A percentile compares a stretch with the other conserved stretches of the same genome.
These are phyloP conservation scores for Hyles euphorbiae DNA, from an alignment of 1,140 invertebrate species.

Conservation along the genomic window DNA sequence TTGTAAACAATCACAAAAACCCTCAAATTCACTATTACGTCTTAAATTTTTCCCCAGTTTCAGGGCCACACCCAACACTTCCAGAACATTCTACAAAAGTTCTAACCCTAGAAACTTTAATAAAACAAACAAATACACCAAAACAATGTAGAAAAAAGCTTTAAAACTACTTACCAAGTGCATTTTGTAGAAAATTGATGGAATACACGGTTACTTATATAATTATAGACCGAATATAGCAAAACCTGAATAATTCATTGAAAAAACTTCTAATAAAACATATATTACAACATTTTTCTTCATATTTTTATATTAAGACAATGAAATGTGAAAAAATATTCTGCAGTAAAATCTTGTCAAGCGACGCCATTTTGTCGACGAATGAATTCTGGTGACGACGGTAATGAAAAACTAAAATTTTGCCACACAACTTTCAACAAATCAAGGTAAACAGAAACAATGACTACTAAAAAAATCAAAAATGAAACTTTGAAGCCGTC, in stretches of 20 bases:
- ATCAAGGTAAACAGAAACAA: conserved; percentile 54
- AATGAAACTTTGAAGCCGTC: conserved; percentile 65
- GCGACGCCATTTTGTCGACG: conserved; percentile 76
- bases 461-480: conserved; percentile 66
- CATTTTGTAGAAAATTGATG: conserved; percentile 66
- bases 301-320: conserved; percentile 47
- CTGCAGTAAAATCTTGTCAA: conserved; percentile 72
- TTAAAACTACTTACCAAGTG: conserved; percentile 71
- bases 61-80: conserved; percentile 68
- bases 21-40: conserved; percentile 66
- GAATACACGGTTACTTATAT: conserved; percentile 54
- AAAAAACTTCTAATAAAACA: conserved; percentile 48
- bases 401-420: conserved; percentile 63
- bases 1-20: conserved; percentile 79
- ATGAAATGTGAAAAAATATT: conserved; percentile 65
- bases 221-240: conserved; percentile 39
- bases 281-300: conserved; percentile 35
- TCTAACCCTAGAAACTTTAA: conserved; percentile 35
- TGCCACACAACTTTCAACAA: conserved; percentile 49
- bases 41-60: conserved; percentile 55
- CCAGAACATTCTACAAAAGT: conserved; percentile 49
- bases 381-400: conserved; percentile 74
- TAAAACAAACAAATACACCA: conserved; percentile 46
- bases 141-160: conserved; percentile 51
- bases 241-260: conserved; percentile 49